Evolutionary conservation across 2,113 vertebrate species (phyloP), one percentile per base, ranked within the genome.

Genomic region (Psophia crepitans): DNA sequence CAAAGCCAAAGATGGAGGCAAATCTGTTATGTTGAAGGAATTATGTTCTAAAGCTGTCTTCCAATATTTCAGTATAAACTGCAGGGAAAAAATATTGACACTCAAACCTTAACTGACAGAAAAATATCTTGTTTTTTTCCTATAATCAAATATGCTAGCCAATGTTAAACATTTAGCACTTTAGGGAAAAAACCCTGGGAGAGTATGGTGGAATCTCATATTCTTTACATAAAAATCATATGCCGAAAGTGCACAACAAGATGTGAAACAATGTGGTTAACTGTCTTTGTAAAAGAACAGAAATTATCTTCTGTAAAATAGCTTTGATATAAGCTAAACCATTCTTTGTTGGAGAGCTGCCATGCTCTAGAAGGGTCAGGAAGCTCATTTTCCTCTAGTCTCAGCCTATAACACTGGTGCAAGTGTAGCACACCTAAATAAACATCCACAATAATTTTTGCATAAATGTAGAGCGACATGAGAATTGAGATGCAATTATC

Each of bases 401-500:
- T 71, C 64, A 61, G 89, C 89, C 84, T 87, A 84, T 89, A 90
- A 93, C 93, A 78, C 39, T 56, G 39, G 57, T 70, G 43, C 58
- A 70, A 70, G 74, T 30, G n/a, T 61, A 73, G 76, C 73, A 58
- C 53, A 63, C 89, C 80, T 68, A 90, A 97, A 95, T 73, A 89
- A 96, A 94, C 64, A 85, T 57, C 75, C 78, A 74, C 75, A 51
- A 82, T 75, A 91, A 90, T 91, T 93, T 97, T 90, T 96, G 96
- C 97, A 96, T 93, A 96, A 95, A 96, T 94, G 84, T 90, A 93
- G 39, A 90, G 94, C 3, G 66, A 97, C 92, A 24, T 12, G 17
- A 92, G 89, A 97, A 96, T 95, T 96, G 96, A 96, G 88, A 92
- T 82, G 94, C 92, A 97, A 95, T 96, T 97, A 96, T 97, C 96